Evolutionary conservation across 2,113 vertebrate genomes (phyloP).

Genomic region (Mus spicilegus): DNA sequence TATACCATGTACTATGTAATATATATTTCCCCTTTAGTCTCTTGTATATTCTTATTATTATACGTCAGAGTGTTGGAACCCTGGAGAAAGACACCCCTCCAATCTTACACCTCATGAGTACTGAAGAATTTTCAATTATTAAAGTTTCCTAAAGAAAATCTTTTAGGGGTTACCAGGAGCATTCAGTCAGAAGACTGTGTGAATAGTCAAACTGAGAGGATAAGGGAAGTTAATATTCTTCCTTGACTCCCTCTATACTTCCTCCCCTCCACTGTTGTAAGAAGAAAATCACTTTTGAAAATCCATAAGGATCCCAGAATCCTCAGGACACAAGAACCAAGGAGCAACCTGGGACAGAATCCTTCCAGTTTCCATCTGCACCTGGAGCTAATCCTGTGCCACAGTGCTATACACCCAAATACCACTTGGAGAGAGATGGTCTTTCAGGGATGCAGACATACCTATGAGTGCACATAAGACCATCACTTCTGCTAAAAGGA

Average conservation of each 20-base stretch:
- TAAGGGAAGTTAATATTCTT: not conserved
- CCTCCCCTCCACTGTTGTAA: not conserved
- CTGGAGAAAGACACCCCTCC: not conserved
- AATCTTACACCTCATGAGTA: not conserved
- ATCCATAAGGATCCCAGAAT: not conserved
- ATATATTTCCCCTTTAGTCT: not conserved
- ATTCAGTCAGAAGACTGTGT: not conserved
- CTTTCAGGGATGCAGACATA: too few relatives aligned
- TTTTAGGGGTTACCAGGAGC: not conserved
- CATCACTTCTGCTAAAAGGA: too few relatives aligned
- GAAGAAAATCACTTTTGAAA: not conserved
- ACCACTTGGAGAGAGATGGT: too few relatives aligned
- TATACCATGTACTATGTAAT: not conserved
- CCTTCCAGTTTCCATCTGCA: too few relatives aligned
- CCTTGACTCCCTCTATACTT: not conserved
- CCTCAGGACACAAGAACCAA: too few relatives aligned
- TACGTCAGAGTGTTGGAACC: not conserved
- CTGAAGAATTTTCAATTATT: not conserved
- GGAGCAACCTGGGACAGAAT: too few relatives aligned
- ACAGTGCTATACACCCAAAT: too few relatives aligned
- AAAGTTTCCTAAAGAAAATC: conserved; percentile 17
- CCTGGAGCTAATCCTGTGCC: too few relatives aligned
- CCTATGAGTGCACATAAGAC: too few relatives aligned
- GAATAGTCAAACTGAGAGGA: not conserved
- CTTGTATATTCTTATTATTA: not conserved